These are phyloP conservation scores for Oxycera nigricornis DNA, from an alignment of 2,888 invertebrate genomes.

Conservation along the genomic window DNA sequence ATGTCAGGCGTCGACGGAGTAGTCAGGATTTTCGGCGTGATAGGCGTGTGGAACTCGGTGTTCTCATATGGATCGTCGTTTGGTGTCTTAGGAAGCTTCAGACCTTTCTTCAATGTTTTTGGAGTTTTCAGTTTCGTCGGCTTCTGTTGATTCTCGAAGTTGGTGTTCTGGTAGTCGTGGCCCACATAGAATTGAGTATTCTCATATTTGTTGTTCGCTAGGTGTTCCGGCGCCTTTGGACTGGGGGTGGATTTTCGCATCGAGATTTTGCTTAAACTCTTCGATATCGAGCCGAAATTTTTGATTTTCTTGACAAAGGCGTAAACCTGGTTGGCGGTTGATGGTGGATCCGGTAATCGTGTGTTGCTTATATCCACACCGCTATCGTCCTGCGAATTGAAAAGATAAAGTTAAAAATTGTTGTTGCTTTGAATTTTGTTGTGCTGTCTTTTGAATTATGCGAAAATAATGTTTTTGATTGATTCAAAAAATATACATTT, in stretches of 20 bases:
- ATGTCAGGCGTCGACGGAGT: conserved; percentile 6
- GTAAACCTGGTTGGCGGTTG: conserved; percentile 66
- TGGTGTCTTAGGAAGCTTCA: conserved; percentile 8
- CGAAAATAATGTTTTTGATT: too few species aligned
- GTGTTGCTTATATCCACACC: conserved; percentile 63
- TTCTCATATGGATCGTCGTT: conserved; percentile 54
- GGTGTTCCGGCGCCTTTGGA: conserved; percentile 57
- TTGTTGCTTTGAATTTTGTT: too few species aligned
- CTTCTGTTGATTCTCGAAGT: conserved; percentile 24
- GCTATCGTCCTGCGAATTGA: conserved; percentile 60
- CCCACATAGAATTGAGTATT: conserved; percentile 55
- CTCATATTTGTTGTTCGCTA: conserved; percentile 55
- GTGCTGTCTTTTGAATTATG: too few species aligned
- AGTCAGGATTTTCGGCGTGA: conserved; percentile 45
- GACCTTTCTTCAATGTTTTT: conserved; percentile 43
- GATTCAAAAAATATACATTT: too few species aligned
- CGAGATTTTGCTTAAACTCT: conserved; percentile 55
- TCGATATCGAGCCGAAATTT: conserved; percentile 67
- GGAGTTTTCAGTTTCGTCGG: conserved; percentile 38
- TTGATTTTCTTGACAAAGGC: conserved; percentile 74
- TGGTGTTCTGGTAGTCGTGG: conserved; percentile 42
- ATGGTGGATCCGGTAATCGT: conserved; percentile 68
- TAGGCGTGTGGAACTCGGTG: conserved; percentile 52
- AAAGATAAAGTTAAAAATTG: neutral
- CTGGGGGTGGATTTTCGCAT: conserved; percentile 11